These are phyloP conservation scores for Odontesthes bonariensis DNA, from an alignment of 2,113 vertebrate species.

Conservation along the genomic window DNA sequence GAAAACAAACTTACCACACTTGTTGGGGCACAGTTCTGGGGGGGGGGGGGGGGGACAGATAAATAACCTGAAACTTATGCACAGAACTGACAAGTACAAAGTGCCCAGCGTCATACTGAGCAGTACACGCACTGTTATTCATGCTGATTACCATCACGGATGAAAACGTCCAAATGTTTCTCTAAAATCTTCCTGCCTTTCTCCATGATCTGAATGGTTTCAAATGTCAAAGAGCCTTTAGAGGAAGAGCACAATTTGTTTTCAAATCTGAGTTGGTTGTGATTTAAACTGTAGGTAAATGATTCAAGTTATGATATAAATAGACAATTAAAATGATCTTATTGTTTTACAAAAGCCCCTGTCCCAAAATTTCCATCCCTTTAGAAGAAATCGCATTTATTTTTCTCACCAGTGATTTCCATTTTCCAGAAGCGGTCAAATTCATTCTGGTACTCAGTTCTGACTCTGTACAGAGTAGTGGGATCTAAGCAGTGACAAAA, in stretches of 20 bases:
- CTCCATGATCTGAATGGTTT: conserved; percentile 74
- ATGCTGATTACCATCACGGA: conserved; percentile 59
- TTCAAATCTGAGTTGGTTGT: not conserved
- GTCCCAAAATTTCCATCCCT: not conserved
- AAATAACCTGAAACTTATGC: conserved; percentile 28
- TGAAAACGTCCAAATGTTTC: conserved; percentile 76
- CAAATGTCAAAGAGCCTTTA: conserved; percentile 52
- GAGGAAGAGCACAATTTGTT: not conserved
- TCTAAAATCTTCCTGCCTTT: conserved; percentile 74
- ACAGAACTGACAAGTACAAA: conserved; percentile 5
- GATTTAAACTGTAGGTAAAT: not conserved
- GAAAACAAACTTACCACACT: conserved; percentile 74
- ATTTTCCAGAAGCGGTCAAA: conserved; percentile 56
- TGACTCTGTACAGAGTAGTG: conserved; percentile 77
- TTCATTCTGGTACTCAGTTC: conserved; percentile 81
- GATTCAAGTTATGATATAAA: not conserved
- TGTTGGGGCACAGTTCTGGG: conserved; percentile 82
- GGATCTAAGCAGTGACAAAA: conserved; percentile 56
- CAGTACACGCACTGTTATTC: conserved; percentile 13
- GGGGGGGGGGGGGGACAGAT: conserved; percentile 38
- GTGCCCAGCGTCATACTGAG: conserved; percentile 14
- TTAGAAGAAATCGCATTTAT: not conserved
- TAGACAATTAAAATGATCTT: not conserved
- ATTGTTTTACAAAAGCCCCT: not conserved
- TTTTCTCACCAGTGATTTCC: conserved; percentile 42